Evolutionary conservation across 1,140 invertebrate species (phyloP), one percentile per base, ranked within the genome.

Genomic region (Micrasema minimum): DNA sequence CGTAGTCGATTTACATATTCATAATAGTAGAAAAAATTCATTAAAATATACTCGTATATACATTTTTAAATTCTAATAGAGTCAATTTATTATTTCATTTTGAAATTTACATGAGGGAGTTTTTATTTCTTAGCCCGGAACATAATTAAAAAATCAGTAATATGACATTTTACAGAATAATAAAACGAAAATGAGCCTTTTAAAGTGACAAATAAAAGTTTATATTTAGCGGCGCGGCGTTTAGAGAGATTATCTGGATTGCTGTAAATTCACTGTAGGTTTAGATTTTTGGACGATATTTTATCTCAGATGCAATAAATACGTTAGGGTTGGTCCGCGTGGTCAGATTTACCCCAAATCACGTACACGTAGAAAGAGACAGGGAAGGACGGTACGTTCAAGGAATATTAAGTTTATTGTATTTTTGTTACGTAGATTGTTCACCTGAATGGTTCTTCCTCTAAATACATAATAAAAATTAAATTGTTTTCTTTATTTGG

Each of bases 251-350:
- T 43, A 59, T 59, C 55, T 18, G 22, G 37, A 16, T 41, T 11
- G 37, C 37, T 14, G 18, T 59, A 59, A 59, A 43, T 59, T 31
- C 3, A 2, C 55, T 31, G 26, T 7, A 31, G 26, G 26, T 31
- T 31, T 31, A 7, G 26, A 31, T 31, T 31, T 66, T 55, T 57
- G n/a, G 69, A 57, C 57, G 55, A 37, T 38, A 48, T 55, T 65
- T 70, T 70, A 64, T 70, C 68, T 50, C 20, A 48, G 68, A 35
- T 46, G 45, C 48, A 70, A 70, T 70, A 70, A 70, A 70, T 70
- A 64, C 35, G 37, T 16, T 35, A n/a, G n/a, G 37, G 37, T 38
- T 38, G n/a, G 3, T 38, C 35, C 20, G 55, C 22, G 16, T 10
- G 35, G 37, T 41, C 55, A 41, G 55, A 38, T 16, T 59, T 31